phyloP scores from a whole-genome alignment of 2,888 invertebrate genomes.

The Embidobia sp. region DNA sequence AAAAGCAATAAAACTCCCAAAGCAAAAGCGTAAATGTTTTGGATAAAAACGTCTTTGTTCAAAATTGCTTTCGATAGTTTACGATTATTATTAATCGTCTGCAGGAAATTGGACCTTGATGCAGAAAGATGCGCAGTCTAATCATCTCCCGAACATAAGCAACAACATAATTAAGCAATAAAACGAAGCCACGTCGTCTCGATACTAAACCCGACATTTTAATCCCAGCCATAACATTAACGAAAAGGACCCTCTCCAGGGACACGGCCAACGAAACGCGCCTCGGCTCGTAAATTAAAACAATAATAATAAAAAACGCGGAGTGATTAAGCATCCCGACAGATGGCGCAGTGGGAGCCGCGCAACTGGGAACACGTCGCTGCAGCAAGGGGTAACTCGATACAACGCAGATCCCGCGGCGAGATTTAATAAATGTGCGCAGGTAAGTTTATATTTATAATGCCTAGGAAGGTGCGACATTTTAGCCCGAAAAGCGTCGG shows the following conservation, averaged over 20 bases:
- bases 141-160: too few species aligned
- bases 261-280: not conserved
- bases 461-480: conserved; percentile 56
- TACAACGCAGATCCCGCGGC: conserved; percentile 71
- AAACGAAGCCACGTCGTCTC: not conserved
- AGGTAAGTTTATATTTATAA: conserved; percentile 65
- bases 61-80: too few species aligned
- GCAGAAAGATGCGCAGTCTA: too few species aligned
- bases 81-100: too few species aligned
- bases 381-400: conserved; percentile 63
- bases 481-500: conserved; percentile 54
- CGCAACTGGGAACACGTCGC: conserved; percentile 25
- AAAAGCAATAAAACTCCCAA: too few species aligned
- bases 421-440: conserved; percentile 78
- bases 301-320: conserved; percentile 40
- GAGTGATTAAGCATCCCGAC: conserved; percentile 34
- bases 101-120: too few species aligned
- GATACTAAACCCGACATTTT: conserved; percentile 9
- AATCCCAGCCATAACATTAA: not conserved
- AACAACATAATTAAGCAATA: conserved; percentile 2
- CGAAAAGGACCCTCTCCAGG: not conserved
- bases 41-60: too few species aligned
- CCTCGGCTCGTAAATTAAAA: conserved; percentile 20
- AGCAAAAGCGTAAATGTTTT: too few species aligned
- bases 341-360: conserved; percentile 42